phyloP scores from a whole-genome alignment of 2,797 vertebrate genomes.

The Rhyacichthys aspro region DNA sequence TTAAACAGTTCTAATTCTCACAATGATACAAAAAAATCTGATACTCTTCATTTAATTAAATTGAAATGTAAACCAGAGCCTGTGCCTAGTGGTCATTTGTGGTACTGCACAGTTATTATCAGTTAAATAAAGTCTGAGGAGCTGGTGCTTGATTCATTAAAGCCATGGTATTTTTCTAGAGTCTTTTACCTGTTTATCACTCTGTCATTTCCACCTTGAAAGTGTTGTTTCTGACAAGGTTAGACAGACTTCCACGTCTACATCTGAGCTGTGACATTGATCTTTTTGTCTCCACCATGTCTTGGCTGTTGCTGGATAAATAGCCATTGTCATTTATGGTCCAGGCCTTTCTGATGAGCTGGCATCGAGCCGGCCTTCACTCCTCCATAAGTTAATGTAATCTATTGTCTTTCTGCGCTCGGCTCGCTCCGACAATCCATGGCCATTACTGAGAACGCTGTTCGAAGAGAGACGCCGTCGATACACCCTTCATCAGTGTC shows the following conservation, averaged over 20 bases:
- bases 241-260: constrained; percentile 8
- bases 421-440: constrained; percentile 48
- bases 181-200: neutral
- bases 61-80: no score
- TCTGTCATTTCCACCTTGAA: neutral
- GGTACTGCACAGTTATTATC: no score
- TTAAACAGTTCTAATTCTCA: no score
- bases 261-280: neutral
- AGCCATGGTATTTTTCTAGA: neutral
- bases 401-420: constrained; percentile 56
- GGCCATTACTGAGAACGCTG: constrained; percentile 58
- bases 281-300: neutral
- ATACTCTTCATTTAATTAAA: no score
- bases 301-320: neutral
- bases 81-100: no score
- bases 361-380: constrained; percentile 46
- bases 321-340: constrained; percentile 19
- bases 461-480: constrained; percentile 53
- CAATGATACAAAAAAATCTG: no score
- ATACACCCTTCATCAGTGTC: constrained; percentile 60
- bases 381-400: constrained; percentile 47
- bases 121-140: no score
- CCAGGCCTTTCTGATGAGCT: constrained; percentile 38
- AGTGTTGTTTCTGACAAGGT: constrained; percentile 16
- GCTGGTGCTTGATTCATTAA: no score